Conservation (phyloP, 2,797 vertebrate species). For the Bovichtus diacanthus region DNA sequence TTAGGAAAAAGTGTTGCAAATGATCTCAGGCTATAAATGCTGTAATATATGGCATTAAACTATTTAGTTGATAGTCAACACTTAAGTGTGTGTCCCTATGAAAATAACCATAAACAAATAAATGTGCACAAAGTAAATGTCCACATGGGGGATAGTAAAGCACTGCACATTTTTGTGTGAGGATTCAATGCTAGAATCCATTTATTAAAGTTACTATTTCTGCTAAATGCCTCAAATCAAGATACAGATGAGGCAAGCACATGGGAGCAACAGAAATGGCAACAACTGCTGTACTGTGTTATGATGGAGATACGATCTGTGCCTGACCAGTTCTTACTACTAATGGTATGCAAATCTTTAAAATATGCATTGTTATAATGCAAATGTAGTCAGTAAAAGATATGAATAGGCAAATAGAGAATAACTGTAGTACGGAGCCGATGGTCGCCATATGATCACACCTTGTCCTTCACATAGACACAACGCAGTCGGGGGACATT, state of each 20-base stretch:
- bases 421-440: slow-evolving; percentile 28
- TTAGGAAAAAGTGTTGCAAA: slow-evolving; percentile 10
- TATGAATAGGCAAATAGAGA: slow-evolving; percentile 60
- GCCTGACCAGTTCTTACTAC: slow-evolving; percentile 48
- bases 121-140: neutral
- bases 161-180: neutral
- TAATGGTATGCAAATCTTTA: slow-evolving; percentile 61
- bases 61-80: slow-evolving; percentile 3
- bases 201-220: slow-evolving; percentile 16
- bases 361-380: slow-evolving; percentile 64
- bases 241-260: slow-evolving; percentile 9
- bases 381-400: slow-evolving; percentile 59
- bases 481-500: slow-evolving; percentile 10
- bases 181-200: slow-evolving; percentile 3
- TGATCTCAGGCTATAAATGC: slow-evolving; percentile 5
- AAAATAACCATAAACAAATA: slow-evolving; percentile 17
- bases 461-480: slow-evolving; percentile 34
- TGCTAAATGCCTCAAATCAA: slow-evolving; percentile 14
- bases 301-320: slow-evolving; percentile 30
- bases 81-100: neutral
- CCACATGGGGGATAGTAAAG: neutral
- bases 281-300: slow-evolving; percentile 16
- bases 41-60: neutral
- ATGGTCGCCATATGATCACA: slow-evolving; percentile 41
- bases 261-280: slow-evolving; percentile 12